Evolutionary conservation across 2,797 vertebrate genomes (phyloP).

Genomic region (Coregonus suidteri): DNA sequence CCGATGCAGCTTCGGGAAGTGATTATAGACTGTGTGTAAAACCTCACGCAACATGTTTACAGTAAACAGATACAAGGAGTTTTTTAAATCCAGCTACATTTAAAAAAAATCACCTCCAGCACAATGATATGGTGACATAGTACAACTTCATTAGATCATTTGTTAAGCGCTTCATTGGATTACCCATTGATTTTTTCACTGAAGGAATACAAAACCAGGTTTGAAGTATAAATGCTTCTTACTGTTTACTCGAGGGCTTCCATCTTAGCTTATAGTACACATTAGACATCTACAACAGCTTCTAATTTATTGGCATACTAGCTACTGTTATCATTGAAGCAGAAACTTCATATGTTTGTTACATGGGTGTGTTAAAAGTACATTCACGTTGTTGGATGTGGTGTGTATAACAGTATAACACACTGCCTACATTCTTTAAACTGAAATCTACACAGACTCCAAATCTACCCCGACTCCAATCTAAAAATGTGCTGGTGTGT

Average conservation of each 20-base stretch:
- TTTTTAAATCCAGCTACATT: background rate
- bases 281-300: background rate
- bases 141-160: background rate
- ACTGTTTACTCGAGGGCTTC: background rate
- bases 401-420: slow-evolving; percentile 42
- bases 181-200: background rate
- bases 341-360: slow-evolving; percentile 25
- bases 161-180: background rate
- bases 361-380: slow-evolving; percentile 59
- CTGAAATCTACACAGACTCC: slow-evolving; percentile 11
- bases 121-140: too few relatives aligned
- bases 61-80: background rate
- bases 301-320: background rate
- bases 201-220: background rate
- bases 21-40: too few relatives aligned
- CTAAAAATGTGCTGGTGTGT: slow-evolving; percentile 17
- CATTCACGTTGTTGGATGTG: slow-evolving; percentile 65
- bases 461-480: slow-evolving; percentile 7
- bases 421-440: slow-evolving; percentile 63
- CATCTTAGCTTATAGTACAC: background rate
- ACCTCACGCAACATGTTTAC: background rate
- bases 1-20: too few relatives aligned
- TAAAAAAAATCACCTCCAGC: background rate
- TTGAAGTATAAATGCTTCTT: background rate
- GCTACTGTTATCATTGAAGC: slow-evolving; percentile 16